These are phyloP conservation scores for Schlechtendalia chinensis DNA, from an alignment of 1,140 invertebrate genomes.

Conservation along the genomic window DNA sequence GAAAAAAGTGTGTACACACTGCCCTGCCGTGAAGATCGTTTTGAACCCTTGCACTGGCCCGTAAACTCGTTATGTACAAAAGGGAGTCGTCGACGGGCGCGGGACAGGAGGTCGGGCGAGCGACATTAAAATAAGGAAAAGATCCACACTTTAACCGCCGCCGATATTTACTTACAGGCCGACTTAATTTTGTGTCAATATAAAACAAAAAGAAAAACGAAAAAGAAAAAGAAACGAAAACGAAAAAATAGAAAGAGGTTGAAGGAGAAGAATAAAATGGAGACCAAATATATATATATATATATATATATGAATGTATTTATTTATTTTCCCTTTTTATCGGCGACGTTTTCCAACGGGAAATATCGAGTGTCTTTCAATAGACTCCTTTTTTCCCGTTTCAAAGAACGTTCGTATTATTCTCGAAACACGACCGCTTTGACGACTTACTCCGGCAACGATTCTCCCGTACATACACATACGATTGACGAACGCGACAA, in stretches of 20 bases:
- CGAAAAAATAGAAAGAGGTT: neutral
- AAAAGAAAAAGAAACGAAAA: neutral
- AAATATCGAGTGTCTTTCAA: constrained; percentile 33
- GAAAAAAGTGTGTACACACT: too few relatives aligned
- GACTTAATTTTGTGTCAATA: constrained; percentile 49
- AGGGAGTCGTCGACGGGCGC: neutral
- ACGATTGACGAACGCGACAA: neutral
- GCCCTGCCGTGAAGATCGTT: constrained; percentile 28
- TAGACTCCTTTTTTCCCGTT: constrained; percentile 18
- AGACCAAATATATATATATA: neutral
- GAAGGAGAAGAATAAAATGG: neutral
- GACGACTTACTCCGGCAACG: neutral
- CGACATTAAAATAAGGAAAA: constrained; percentile 47
- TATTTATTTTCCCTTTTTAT: too few relatives aligned
- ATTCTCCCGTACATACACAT: too few relatives aligned
- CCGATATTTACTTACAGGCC: constrained; percentile 31
- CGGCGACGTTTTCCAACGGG: neutral
- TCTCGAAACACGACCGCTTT: constrained; percentile 6
- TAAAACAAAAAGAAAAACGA: constrained; percentile 51
- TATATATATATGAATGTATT: too few relatives aligned
- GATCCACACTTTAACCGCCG: constrained; percentile 20
- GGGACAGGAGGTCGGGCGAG: neutral
- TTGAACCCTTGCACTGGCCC: constrained; percentile 44
- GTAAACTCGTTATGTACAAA: constrained; percentile 44
- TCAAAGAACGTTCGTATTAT: constrained; percentile 23